These are phyloP conservation scores for Potamarius usumacintae DNA, from an alignment of 2,113 vertebrate species.

Conservation along the genomic window DNA sequence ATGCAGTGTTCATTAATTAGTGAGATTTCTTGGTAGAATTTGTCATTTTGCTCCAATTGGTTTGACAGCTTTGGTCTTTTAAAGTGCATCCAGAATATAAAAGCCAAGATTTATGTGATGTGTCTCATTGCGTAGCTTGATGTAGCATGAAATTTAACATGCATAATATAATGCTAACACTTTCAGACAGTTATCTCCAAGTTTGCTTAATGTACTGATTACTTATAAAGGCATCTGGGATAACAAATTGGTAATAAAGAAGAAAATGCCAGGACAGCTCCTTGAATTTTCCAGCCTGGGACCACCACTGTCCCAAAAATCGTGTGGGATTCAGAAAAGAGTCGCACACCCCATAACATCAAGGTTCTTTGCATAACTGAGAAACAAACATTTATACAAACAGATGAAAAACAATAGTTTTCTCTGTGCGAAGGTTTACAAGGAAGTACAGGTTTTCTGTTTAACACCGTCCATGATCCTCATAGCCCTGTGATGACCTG, in stretches of 20 bases:
- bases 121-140: background rate
- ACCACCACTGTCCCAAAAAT: background rate
- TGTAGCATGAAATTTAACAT: background rate
- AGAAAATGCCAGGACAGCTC: background rate
- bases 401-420: background rate
- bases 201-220: background rate
- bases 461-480: background rate
- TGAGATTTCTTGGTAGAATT: background rate
- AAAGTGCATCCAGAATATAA: background rate
- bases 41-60: too few species aligned
- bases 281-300: background rate
- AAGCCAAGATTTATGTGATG: too few species aligned
- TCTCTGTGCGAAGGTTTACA: background rate
- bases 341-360: too few species aligned
- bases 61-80: background rate
- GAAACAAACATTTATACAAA: background rate
- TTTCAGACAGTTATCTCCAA: background rate
- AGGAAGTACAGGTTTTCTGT: background rate
- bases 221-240: background rate
- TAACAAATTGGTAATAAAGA: background rate
- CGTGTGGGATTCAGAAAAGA: background rate
- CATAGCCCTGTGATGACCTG: too few species aligned
- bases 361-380: background rate
- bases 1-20: background rate
- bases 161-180: background rate